phyloP scores from a whole-genome alignment of 2,797 vertebrate species.

The Tarsius wallacei region DNA sequence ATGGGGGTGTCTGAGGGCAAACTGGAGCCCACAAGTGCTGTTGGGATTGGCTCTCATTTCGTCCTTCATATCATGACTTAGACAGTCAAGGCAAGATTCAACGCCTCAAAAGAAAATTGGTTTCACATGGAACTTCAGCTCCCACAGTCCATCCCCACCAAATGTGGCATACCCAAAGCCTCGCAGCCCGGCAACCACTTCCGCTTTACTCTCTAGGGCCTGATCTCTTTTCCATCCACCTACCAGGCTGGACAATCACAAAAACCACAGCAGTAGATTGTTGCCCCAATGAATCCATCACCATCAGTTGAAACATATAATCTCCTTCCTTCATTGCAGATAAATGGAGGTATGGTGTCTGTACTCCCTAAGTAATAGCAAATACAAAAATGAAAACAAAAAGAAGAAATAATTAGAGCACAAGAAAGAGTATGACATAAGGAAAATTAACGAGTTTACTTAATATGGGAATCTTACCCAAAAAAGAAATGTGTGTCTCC shows the following conservation, averaged over 20 bases:
- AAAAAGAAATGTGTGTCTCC: neutral
- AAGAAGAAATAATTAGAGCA: neutral
- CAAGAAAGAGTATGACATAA: neutral
- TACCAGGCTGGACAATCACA: slow-evolving; percentile 92
- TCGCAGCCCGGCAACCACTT: neutral
- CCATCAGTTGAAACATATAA: slow-evolving; percentile 92
- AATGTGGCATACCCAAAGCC: neutral
- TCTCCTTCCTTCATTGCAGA: slow-evolving; percentile 92
- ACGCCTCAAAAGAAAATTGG: neutral
- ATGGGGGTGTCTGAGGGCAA: neutral
- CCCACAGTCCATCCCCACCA: neutral
- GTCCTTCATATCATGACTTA: neutral
- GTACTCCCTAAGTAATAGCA: slow-evolving; percentile 87
- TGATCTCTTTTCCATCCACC: slow-evolving; percentile 41
- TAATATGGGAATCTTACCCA: neutral
- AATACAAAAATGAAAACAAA: neutral
- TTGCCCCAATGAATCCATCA: slow-evolving; percentile 92
- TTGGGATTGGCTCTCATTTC: neutral
- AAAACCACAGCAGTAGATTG: slow-evolving; percentile 90
- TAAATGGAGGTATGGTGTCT: slow-evolving; percentile 90
- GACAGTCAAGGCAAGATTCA: neutral
- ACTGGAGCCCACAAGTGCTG: too few species aligned
- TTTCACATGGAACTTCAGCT: neutral
- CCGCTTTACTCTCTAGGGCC: neutral
- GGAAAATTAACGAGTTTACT: neutral